phyloP scores from a whole-genome alignment of 35 echinoderm and acorn worm genomes.

The Anneissia japonica region DNA sequence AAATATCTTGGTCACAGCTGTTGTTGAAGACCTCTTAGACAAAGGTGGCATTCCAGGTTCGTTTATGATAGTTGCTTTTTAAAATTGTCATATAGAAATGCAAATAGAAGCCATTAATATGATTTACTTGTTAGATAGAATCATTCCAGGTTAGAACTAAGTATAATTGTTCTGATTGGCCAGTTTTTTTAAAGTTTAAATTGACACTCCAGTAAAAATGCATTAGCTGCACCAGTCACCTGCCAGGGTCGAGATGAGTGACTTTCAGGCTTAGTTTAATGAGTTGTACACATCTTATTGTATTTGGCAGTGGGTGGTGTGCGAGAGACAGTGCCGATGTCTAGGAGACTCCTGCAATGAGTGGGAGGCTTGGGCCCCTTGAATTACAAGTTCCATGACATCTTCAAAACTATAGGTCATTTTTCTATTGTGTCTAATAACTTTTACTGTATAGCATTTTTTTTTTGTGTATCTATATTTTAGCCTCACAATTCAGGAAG shows the following conservation, averaged over 20 bases:
- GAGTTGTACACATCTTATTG: too few species aligned
- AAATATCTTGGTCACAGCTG: slow-evolving; percentile 49
- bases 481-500: slow-evolving; percentile 40
- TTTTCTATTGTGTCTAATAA: background rate
- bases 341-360: background rate
- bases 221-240: too few species aligned
- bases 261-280: too few species aligned
- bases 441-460: background rate
- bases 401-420: background rate
- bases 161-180: too few species aligned
- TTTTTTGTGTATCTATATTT: too few species aligned
- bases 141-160: too few species aligned
- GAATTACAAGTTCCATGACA: background rate
- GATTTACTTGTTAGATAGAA: too few species aligned
- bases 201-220: too few species aligned
- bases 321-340: background rate
- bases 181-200: too few species aligned
- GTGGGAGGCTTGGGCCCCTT: background rate
- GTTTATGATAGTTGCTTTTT: background rate
- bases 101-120: background rate
- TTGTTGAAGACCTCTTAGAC: slow-evolving; percentile 38
- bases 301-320: too few species aligned
- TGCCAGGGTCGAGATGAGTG: too few species aligned
- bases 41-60: slow-evolving; percentile 63
- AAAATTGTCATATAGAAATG: background rate